Base-by-base conservation (phyloP, 2,113 vertebrate species). In the Rhodinocichla rosea region DNA sequence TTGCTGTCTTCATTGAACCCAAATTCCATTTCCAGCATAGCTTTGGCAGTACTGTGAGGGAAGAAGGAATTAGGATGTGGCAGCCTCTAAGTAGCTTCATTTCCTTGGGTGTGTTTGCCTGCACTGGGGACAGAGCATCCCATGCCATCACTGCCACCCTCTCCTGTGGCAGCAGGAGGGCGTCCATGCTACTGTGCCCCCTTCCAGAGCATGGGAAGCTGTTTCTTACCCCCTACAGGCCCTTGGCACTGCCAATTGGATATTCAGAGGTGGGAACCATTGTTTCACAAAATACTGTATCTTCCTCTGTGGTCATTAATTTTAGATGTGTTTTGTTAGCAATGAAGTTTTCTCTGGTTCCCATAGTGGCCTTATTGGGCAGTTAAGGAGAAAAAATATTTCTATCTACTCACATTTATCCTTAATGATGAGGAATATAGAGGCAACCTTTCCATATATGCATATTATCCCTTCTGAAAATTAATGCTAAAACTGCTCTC, bases 121-220 rank as follows among this genome's bases (percentile, higher is more conserved):
- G 19, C 17, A 1, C 26, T n/a, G 52, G 22, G 28, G 52, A 13
- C 73, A 64, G 65, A 85, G 57, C 57, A 11, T 56, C 75, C 62
- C 26, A 9, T 0, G 2, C 13, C 30, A 4, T 14, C 0, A 0
- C 55, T 56, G 42, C 44, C 65, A n/a, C 1, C 11, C 9, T 65
- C 23, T 70, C 15, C 49, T 47, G 20, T 3, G 15, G 68, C 3
- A 10, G 60, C 70, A 67, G 56, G n/a, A 2, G 8, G 13, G 45
- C 2, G 27, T 50, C 14, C 11, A 0, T 28, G 17, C 45, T 39
- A 3, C 52, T 55, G 27, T 73, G 49, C 10, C n/a, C 21, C 32
- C 50, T 76, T 56, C 59, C 35, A 52, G 18, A 7, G 8, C 14
- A 1, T 35, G n/a, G 64, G 50, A 71, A 37, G 44, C 12, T 39